Evolutionary conservation across 2,797 vertebrate genomes (phyloP).

Genomic region (Rallus crepitans): DNA sequence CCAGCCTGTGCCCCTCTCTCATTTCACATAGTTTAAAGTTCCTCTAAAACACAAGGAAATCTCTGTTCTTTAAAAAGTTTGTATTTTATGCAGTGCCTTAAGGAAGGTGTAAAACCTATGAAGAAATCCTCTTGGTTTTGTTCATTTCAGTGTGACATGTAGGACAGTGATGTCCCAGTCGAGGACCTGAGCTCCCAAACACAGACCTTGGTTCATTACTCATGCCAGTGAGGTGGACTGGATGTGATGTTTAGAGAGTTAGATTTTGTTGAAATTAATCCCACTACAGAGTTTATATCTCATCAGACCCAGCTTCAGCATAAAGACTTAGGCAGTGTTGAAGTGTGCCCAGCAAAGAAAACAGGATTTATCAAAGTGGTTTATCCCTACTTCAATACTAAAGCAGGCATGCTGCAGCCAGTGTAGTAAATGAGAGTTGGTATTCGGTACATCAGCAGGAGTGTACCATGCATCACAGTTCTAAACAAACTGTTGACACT

Average conservation of each 20-base stretch:
- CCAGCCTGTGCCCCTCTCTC: fast-evolving
- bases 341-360: background rate
- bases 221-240: background rate
- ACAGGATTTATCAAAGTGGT: background rate
- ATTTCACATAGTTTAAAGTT: background rate
- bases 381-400: background rate
- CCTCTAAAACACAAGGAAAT: background rate
- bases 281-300: background rate
- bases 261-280: background rate
- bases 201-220: background rate
- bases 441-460: background rate
- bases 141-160: background rate
- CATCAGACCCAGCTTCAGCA: background rate
- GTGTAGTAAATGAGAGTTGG: background rate
- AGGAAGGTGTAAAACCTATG: background rate
- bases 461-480: background rate
- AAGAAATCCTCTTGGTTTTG: background rate
- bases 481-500: background rate
- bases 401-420: background rate
- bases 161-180: background rate
- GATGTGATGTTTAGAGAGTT: background rate
- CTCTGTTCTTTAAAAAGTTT: background rate
- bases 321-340: background rate
- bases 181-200: background rate
- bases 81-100: background rate